Evolutionary conservation across 2,888 invertebrate genomes (phyloP).

Genomic region (Thumatha senex): DNA sequence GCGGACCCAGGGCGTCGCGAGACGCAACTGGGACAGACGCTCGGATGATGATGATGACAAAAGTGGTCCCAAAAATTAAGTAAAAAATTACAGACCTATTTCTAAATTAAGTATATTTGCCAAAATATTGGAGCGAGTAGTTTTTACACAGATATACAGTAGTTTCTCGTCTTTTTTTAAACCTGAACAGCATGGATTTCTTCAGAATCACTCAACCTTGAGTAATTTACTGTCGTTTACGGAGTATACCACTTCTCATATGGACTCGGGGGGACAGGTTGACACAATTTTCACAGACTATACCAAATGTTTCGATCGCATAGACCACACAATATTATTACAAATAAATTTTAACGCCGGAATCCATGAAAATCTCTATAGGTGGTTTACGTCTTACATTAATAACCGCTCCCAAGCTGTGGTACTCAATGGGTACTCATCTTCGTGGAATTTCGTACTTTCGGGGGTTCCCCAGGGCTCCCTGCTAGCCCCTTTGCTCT

Average conservation of each 20-base stretch:
- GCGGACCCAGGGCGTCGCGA: no score
- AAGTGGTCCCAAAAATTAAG: no score
- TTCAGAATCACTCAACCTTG: no score
- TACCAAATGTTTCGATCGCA: neutral
- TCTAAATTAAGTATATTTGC: no score
- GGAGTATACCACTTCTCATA: neutral
- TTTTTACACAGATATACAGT: no score
- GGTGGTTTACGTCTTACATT: conserved; percentile 14
- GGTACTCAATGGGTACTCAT: conserved; percentile 4
- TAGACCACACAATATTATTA: neutral
- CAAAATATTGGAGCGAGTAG: no score
- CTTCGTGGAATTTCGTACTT: neutral
- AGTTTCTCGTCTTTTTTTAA: no score
- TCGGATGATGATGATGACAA: no score
- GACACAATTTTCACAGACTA: neutral
- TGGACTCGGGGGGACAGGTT: neutral
- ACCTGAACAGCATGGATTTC: no score
- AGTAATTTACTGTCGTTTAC: neutral
- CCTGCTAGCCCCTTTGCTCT: no score
- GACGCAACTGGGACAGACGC: no score
- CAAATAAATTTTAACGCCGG: neutral
- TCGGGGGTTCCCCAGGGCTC: conserved; percentile 2
- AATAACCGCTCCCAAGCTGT: conserved; percentile 6
- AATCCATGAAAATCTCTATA: conserved; percentile 1
- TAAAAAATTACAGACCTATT: no score